A percentile compares a stretch with the other conserved stretches of the same genome.
These are phyloP conservation scores for Argyresthia goedartella DNA, from an alignment of 2,888 invertebrate genomes.

Conservation along the genomic window DNA sequence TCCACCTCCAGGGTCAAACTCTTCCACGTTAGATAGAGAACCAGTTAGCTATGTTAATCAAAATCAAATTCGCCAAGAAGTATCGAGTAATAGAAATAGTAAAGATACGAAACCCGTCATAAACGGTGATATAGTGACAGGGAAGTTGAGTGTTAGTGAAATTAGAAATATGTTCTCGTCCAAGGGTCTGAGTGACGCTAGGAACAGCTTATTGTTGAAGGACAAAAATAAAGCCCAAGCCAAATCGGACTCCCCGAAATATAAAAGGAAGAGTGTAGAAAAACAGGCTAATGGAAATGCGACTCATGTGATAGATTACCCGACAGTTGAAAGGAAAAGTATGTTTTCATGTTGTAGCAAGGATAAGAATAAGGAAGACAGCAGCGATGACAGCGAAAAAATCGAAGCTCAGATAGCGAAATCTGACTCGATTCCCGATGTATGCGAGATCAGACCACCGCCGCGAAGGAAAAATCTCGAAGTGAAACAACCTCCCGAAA, in stretches of 20 bases:
- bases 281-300: constrained; percentile 54
- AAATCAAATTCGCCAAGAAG: constrained; percentile 38
- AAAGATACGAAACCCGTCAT: constrained; percentile 31
- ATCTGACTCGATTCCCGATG: constrained; percentile 56
- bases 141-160: constrained; percentile 68
- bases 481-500: constrained; percentile 71
- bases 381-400: constrained; percentile 50
- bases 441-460: constrained; percentile 73
- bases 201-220: constrained; percentile 61
- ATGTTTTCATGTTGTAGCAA: constrained; percentile 81
- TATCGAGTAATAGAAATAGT: constrained; percentile 27
- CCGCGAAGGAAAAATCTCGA: constrained; percentile 72
- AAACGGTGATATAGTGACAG: constrained; percentile 66
- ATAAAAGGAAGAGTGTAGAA: constrained; percentile 51
- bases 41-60: constrained; percentile 50
- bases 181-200: constrained; percentile 61
- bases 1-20: constrained; percentile 76
- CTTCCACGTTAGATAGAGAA: constrained; percentile 57
- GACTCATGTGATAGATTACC: constrained; percentile 76
- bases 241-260: constrained; percentile 57
- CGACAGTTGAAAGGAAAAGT: constrained; percentile 79
- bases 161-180: constrained; percentile 65
- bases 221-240: constrained; percentile 48
- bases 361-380: constrained; percentile 67
- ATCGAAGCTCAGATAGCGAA: constrained; percentile 42